Percentiles rank a stretch among this genome's conserved stretches.
These are phyloP conservation scores for Teleopsis dalmanni DNA, from an alignment of 1,140 invertebrate genomes.

Conservation along the genomic window DNA sequence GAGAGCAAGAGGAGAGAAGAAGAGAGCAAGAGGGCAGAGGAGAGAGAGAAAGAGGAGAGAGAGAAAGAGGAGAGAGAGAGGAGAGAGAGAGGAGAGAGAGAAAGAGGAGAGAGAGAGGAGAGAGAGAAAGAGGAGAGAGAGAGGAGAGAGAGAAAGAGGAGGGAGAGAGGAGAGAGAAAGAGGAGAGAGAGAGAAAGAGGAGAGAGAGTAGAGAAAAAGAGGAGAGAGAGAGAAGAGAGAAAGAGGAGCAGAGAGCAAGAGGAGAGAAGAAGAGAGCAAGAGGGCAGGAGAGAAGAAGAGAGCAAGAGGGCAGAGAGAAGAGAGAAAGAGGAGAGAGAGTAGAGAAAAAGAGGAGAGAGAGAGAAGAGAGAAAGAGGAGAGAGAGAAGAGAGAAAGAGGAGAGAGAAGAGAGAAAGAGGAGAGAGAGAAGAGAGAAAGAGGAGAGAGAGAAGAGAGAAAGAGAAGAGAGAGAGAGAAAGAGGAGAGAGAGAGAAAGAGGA, in stretches of 20 bases:
- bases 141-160: neutral
- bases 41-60: neutral
- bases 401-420: no score
- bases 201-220: neutral
- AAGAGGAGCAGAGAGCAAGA: neutral
- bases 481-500: no score
- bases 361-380: no score
- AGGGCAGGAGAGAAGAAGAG: neutral
- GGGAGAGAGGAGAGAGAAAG: neutral
- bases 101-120: neutral
- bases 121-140: neutral
- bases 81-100: neutral
- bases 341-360: no score
- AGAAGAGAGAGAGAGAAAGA: no score
- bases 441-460: no score
- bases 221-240: neutral
- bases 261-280: neutral
- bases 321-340: neutral
- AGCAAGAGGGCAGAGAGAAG: neutral
- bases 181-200: neutral
- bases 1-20: no score
- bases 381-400: no score
- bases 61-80: neutral
- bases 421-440: no score
- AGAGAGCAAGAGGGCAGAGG: no score